Percentiles rank a stretch among this genome's conserved stretches.
phyloP scores from a whole-genome alignment of 2,797 vertebrate species.

The Cuniculus paca region DNA sequence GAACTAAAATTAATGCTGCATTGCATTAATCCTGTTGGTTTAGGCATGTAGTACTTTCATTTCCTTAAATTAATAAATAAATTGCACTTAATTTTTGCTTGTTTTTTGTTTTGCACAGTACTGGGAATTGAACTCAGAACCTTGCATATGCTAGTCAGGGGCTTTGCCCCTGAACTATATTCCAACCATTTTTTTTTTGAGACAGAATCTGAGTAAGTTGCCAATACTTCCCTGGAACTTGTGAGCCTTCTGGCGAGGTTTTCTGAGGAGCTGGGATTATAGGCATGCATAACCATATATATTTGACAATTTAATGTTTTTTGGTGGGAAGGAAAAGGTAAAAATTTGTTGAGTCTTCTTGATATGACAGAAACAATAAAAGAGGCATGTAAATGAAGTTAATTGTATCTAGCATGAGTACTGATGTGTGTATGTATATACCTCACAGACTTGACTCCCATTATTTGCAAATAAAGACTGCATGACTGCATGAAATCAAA shows the following conservation, averaged over 20 bases:
- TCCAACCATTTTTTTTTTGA: background rate
- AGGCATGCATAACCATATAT: background rate
- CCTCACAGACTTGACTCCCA: background rate
- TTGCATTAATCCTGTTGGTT: background rate
- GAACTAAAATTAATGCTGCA: constrained; percentile 10
- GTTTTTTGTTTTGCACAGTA: background rate
- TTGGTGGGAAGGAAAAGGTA: background rate
- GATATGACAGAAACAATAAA: background rate
- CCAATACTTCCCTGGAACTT: background rate
- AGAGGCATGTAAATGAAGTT: constrained; percentile 6
- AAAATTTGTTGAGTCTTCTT: constrained; percentile 8
- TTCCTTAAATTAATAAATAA: constrained; percentile 42
- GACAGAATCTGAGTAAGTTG: background rate
- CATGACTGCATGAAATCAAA: background rate
- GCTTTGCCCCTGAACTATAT: background rate
- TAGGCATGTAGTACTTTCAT: background rate
- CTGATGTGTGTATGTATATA: background rate
- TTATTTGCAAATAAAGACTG: background rate
- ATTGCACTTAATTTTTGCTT: background rate
- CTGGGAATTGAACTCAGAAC: background rate
- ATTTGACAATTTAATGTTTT: background rate
- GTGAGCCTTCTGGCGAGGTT: background rate
- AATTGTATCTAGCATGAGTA: background rate
- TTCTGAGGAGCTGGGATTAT: background rate
- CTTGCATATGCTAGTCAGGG: background rate